Evolutionary conservation across 2,888 invertebrate species (phyloP), one percentile per base, ranked within the genome.

Genomic region (Tanaodytes sp.): DNA sequence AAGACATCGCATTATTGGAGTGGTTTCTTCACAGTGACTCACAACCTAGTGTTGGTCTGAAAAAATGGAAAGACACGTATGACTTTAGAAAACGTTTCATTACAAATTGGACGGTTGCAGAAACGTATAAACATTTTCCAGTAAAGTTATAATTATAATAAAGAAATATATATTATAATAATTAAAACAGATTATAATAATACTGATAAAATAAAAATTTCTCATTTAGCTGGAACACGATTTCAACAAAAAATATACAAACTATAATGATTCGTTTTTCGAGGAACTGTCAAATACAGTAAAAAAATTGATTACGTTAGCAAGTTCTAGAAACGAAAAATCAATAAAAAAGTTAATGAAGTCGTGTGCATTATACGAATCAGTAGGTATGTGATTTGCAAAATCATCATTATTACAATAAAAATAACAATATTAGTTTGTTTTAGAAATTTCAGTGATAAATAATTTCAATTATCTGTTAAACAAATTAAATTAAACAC

Each of bases 21-120:
- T 45, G 57, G 57, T 57, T 57, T 27, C 15, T 15, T 11, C 57
- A 57, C 20, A 27, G 37, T 12, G 46, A 45, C 23, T n/a, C 8
- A 5, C 19, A 55, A 30, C 33, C 43, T 43, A 15, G 43, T 4
- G 14, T 14, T 19, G 43, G 42, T 6, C 14, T n/a, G 20, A 9
- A 12, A 33, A 55, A 55, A n/a, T 55, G 55, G 55, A 55, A 55
- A 9, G 55, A 43, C 3, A 15, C 20, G 0, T 33, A 36, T 12
- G 23, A 20, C 0, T 1, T 55, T 2, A 33, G 55, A 12, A 55
- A 36, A 23, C 43, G 40, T 23, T 55, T 9, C 23, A 45, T 11
- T 9, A 5, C 20, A 11, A 36, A 57, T 12, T 57, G 20, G 27
- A 27, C 23, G 8, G 16, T 46, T 19, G 18, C 36, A 4, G 27